Evolutionary conservation across 2,113 vertebrate species (phyloP).

Genomic region (Mustela lutreola): DNA sequence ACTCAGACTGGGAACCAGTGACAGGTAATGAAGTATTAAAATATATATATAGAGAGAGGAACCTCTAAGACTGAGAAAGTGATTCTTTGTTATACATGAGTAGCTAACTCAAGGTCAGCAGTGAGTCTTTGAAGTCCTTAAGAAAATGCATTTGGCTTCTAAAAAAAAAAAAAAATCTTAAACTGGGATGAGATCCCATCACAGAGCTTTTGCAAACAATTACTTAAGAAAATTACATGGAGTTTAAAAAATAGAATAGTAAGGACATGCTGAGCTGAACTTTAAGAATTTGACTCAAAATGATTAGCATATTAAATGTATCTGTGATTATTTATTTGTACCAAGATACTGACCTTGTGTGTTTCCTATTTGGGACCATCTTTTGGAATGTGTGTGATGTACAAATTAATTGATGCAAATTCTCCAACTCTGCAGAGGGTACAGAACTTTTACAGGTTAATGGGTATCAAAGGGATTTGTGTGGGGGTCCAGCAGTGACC

Average conservation of each 20-base stretch:
- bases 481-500: neutral
- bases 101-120: neutral
- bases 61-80: neutral
- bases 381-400: neutral
- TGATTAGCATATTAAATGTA: neutral
- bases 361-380: neutral
- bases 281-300: neutral
- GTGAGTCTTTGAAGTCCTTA: neutral
- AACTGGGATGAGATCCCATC: neutral
- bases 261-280: neutral
- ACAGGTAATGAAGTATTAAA: neutral
- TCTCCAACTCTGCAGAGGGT: neutral
- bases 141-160: constrained; percentile 20
- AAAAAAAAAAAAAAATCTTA: neutral
- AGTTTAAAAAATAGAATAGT: neutral
- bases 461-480: neutral
- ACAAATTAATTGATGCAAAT: neutral
- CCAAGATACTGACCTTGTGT: neutral
- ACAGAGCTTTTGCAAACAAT: constrained; percentile 11
- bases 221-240: constrained; percentile 37
- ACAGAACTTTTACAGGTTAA: neutral
- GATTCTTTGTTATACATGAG: neutral
- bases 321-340: neutral
- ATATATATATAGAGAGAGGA: neutral
- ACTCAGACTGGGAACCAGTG: neutral